phyloP scores from a whole-genome alignment of 1,140 invertebrate genomes.

The Neodiprion virginianus region DNA sequence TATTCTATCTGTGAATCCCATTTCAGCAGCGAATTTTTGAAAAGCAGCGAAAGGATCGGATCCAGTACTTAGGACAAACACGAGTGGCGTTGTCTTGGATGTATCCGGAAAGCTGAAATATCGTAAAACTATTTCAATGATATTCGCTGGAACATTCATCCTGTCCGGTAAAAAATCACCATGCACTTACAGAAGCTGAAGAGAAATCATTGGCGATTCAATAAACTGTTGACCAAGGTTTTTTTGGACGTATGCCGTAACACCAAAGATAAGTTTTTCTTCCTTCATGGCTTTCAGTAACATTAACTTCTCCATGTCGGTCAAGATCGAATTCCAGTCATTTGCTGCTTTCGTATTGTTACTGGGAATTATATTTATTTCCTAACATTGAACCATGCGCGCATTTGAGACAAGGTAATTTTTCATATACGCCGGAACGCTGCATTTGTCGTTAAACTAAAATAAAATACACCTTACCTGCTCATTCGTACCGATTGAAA shows the following conservation, averaged over 20 bases:
- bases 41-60: slow-evolving; percentile 88
- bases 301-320: slow-evolving; percentile 82
- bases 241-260: slow-evolving; percentile 78
- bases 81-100: slow-evolving; percentile 75
- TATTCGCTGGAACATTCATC: neutral
- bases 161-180: neutral
- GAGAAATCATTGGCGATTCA: slow-evolving; percentile 72
- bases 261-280: slow-evolving; percentile 82
- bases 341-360: slow-evolving; percentile 53
- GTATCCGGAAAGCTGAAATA: slow-evolving; percentile 74
- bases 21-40: slow-evolving; percentile 80
- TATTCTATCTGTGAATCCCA: slow-evolving; percentile 77
- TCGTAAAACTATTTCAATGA: neutral
- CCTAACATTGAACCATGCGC: slow-evolving; percentile 46
- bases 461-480: slow-evolving; percentile 55
- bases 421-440: too few species aligned
- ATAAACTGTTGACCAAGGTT: slow-evolving; percentile 81
- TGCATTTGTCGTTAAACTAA: neutral
- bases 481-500: slow-evolving; percentile 68
- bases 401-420: neutral
- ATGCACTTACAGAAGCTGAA: slow-evolving; percentile 72
- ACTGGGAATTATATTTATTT: slow-evolving; percentile 61
- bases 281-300: slow-evolving; percentile 80
- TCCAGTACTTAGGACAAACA: slow-evolving; percentile 91
- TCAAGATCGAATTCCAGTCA: slow-evolving; percentile 70